Conservation (phyloP, 2,797 vertebrate genomes). For the Champsocephalus gunnari region DNA sequence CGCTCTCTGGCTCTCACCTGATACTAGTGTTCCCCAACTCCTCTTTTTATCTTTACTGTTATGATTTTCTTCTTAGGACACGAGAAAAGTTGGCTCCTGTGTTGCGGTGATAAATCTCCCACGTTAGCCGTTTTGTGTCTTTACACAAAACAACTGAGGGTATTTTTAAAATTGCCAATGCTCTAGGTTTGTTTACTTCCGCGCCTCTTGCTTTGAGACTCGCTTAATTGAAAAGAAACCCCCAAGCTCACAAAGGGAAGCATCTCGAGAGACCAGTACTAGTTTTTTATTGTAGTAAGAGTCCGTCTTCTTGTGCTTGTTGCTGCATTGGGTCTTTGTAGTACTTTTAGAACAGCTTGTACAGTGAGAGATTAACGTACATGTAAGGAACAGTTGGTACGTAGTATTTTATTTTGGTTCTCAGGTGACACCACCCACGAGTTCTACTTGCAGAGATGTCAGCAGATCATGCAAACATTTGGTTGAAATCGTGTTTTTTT, state of each 20-base stretch:
- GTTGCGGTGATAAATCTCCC: not conserved
- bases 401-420: not conserved
- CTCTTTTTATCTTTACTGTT: not conserved
- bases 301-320: not conserved
- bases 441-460: not conserved
- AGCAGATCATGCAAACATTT: not conserved
- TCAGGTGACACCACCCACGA: not conserved
- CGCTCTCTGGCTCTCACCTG: not conserved
- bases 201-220: not conserved
- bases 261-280: not conserved
- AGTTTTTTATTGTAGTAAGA: not conserved
- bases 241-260: not conserved
- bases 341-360: not conserved
- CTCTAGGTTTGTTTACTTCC: not conserved
- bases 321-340: not conserved
- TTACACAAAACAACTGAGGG: not conserved
- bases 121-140: not conserved
- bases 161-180: conserved; percentile 1
- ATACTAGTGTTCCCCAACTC: not conserved
- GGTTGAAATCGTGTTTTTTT: not conserved
- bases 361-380: not conserved
- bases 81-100: not conserved
- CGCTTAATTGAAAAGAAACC: not conserved
- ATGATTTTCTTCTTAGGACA: not conserved
- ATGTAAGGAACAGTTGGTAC: not conserved